Base-by-base conservation (phyloP, 2,113 vertebrate species). In the Myrmecobius fasciatus region DNA sequence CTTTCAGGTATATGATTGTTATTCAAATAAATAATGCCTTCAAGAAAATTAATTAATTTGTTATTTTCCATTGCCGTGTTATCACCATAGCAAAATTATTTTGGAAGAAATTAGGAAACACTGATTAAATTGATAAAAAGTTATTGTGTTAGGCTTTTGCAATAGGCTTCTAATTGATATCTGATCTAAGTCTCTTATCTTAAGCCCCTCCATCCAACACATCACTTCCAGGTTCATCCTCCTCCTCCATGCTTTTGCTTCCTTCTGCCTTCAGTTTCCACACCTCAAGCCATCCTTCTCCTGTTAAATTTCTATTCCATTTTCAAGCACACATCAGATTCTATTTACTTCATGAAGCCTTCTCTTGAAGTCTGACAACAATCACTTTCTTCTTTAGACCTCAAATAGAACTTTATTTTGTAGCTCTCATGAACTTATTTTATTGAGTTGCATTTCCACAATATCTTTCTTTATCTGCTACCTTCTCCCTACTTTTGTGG, bases 61-160 rank as follows among this genome's bases (percentile, higher is more conserved):
- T 94, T 52, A 91, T 17, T 88, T 96, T 96, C 92, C 46, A 95
- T 92, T 25, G 92, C 93, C 22, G 95, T 51, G 49, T 92, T 48
- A 93, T 94, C 93, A 56, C 92, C 92, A 25, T 47, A 95, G 47
- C 9, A 51, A 94, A 75, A 91, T 43, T 96, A 89, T 95, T 96
- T 95, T 91, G 51, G 92, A 96, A 91, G 92, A 96, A 94, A 53
- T 90, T 94, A 91, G 91, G 83, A 96, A 90, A 92, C 48, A 95
- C 95, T 95, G 91, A 94, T 89, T 89, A 53, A 49, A 25, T 53
- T 56, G 89, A 14, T 53, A 94, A 92, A 67, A 91, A 67, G 90
- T 36, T 56, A 46, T 89, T 60, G 31, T 43, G 1, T 92, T 94
- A 88, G 53, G 43, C 48, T 11, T 52, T 14, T 46, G 48, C 20